phyloP scores from a whole-genome alignment of 2,888 invertebrate genomes.

The Mythimna loreyi region DNA sequence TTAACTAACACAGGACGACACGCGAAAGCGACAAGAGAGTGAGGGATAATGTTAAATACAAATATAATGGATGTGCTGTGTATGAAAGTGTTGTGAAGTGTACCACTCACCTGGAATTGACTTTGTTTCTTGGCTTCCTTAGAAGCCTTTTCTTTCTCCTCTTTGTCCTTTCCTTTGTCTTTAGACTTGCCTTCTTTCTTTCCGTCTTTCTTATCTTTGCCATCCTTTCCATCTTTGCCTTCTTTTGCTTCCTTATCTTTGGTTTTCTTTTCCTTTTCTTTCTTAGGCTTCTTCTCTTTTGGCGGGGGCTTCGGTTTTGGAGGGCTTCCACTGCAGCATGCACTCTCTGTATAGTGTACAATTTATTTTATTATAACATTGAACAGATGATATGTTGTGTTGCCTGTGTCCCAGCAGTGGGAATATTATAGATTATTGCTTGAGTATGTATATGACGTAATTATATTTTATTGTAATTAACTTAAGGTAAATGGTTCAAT shows the following conservation, averaged over 20 bases:
- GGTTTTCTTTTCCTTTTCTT: slow-evolving; percentile 92
- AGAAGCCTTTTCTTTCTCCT: slow-evolving; percentile 90
- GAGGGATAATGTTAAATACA: slow-evolving; percentile 73
- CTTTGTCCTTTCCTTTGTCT: slow-evolving; percentile 92
- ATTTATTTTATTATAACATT: no score
- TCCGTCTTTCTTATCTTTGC: slow-evolving; percentile 90
- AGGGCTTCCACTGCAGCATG: slow-evolving; percentile 94
- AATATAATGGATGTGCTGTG: slow-evolving; percentile 87
- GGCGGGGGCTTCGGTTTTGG: slow-evolving; percentile 92
- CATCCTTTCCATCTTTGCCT: slow-evolving; percentile 86
- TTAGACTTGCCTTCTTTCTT: slow-evolving; percentile 90
- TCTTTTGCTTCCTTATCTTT: slow-evolving; percentile 92
- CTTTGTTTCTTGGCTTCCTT: slow-evolving; percentile 92
- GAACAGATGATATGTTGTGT: neutral
- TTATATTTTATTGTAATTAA: neutral
- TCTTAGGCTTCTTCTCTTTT: slow-evolving; percentile 93
- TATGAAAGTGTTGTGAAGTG: slow-evolving; percentile 61
- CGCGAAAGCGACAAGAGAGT: slow-evolving; percentile 80
- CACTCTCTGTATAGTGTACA: slow-evolving; percentile 92
- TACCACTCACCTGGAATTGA: slow-evolving; percentile 92
- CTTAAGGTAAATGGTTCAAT: neutral
- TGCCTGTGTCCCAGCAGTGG: neutral
- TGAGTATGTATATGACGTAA: neutral
- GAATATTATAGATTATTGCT: neutral
- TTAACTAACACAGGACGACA: slow-evolving; percentile 85